Evolutionary conservation across 2,113 vertebrate species (phyloP), one percentile per base, ranked within the genome.

Genomic region (Lophius piscatorius): DNA sequence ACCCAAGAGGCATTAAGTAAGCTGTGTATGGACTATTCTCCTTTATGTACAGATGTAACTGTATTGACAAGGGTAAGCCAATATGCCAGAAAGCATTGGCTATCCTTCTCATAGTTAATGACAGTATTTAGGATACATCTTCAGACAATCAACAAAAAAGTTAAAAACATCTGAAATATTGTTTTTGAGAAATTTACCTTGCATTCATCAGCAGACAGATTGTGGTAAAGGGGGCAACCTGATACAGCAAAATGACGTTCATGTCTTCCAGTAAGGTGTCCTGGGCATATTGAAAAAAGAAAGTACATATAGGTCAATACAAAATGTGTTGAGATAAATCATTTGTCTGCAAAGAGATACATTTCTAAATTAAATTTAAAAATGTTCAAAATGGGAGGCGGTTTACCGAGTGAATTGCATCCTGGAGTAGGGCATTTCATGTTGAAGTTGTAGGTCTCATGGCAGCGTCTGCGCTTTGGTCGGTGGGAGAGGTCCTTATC

Each of bases 401-500:
- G 7, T 14, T 86, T 82, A 98, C 97, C 97, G 29, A 99, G 88
- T 7, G 97, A 99, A 84, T 99, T 98, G 83, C 97, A 99, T 16
- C 97, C 97, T 0, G 97, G 97, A 0, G 96, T 99, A 14, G 97
- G 97, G 69, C 97, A 99, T 66, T 98, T 99, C 96, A 98, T 98
- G 82, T 99, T 99, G 81, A 99, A 99, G 83, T 98, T 99, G 90
- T 99, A 99, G 77, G 97, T 99, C 80, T 99, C 97, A 0, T 98
- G 97, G 86, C 98, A 99, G 62, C 97, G 96, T 10, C 97, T 94
- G 4, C 97, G 94, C 65, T 99, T 99, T 42, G 97, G 97, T 16
- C 97, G 91, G 76, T 98, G 95, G 21, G 97, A 96, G 1, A 97
- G 93, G 83, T 99, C 96, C 8, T 98, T 98, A 74, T 96, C 96